A percentile compares a stretch with the other conserved stretches of the same genome.
These are phyloP conservation scores for Leptinotarsa peninsularis DNA, from an alignment of 2,888 invertebrate genomes.

Conservation along the genomic window DNA sequence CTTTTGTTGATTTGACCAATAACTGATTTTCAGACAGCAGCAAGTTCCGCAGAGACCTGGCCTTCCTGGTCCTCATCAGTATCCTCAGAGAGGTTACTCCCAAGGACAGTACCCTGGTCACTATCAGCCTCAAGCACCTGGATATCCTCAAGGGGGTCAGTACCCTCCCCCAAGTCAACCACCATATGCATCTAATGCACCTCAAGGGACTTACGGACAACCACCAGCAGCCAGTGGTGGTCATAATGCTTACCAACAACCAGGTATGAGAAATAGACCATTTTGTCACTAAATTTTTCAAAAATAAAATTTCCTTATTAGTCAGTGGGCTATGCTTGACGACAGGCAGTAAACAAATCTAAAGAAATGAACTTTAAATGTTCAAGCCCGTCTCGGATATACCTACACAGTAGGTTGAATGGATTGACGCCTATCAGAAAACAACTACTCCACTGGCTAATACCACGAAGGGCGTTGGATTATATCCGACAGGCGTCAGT, in stretches of 20 bases:
- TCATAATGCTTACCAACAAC: constrained; percentile 71
- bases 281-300: background rate
- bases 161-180: constrained; percentile 78
- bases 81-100: constrained; percentile 76
- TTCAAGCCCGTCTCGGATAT: too few species aligned
- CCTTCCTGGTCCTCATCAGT: constrained; percentile 68
- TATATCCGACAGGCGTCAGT: too few species aligned
- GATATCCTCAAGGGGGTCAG: constrained; percentile 74
- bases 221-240: constrained; percentile 71
- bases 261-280: constrained; percentile 48
- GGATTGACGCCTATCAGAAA: too few species aligned
- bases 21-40: constrained; percentile 46
- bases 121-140: constrained; percentile 76
- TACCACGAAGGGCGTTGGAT: too few species aligned
- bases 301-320: too few species aligned
- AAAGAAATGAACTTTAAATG: too few species aligned
- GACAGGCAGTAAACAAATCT: too few species aligned
- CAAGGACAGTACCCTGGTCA: constrained; percentile 75
- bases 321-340: too few species aligned
- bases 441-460: too few species aligned
- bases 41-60: constrained; percentile 53
- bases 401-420: too few species aligned
- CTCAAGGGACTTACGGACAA: constrained; percentile 73
- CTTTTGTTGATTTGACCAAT: background rate
- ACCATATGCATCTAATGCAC: constrained; percentile 72